Conservation (phyloP, 1,140 invertebrate genomes). For the Leptoteleia sp. region DNA sequence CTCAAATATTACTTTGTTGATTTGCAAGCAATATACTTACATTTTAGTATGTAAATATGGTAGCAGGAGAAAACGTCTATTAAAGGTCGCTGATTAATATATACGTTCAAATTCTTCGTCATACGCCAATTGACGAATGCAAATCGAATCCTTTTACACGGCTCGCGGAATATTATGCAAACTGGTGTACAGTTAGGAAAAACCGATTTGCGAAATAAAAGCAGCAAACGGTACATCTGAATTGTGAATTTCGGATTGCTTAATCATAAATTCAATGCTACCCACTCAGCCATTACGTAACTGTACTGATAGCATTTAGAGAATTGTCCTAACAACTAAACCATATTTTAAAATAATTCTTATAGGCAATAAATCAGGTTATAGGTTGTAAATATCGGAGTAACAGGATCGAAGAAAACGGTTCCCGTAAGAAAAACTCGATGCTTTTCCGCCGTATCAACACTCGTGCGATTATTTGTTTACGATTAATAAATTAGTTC, state of each 20-base stretch:
- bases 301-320: constrained; percentile 47
- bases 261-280: constrained; percentile 57
- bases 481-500: constrained; percentile 21
- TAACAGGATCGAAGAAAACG: constrained; percentile 36
- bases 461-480: constrained; percentile 20
- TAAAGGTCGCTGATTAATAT: constrained; percentile 2
- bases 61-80: constrained; percentile 11
- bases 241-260: constrained; percentile 44
- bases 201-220: constrained; percentile 34
- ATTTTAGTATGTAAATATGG: constrained; percentile 24
- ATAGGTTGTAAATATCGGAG: constrained; percentile 35
- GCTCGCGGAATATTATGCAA: constrained; percentile 32
- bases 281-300: constrained; percentile 60
- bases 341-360: constrained; percentile 54
- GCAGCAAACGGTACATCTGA: constrained; percentile 44
- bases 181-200: constrained; percentile 44
- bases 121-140: constrained; percentile 44
- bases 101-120: constrained; percentile 44
- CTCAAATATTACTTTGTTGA: neutral
- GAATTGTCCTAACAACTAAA: constrained; percentile 51
- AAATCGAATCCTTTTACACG: constrained; percentile 18
- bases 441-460: constrained; percentile 22
- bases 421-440: constrained; percentile 7
- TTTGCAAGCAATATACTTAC: neutral
- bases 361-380: constrained; percentile 51